phyloP scores from a whole-genome alignment of 2,888 invertebrate genomes.

The Calameuta idolon region DNA sequence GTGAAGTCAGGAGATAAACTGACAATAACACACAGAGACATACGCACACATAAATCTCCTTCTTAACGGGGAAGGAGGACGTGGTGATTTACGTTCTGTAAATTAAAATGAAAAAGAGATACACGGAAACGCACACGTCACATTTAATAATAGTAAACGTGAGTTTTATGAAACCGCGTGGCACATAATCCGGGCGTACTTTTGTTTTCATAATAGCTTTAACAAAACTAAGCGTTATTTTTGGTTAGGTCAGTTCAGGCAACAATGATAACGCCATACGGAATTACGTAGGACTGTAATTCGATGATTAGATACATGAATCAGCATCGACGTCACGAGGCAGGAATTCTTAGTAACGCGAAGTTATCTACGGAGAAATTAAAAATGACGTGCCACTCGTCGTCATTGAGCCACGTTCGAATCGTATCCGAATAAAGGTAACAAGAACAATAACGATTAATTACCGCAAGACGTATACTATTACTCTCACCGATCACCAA shows the following conservation, averaged over 20 bases:
- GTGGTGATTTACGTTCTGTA: neutral
- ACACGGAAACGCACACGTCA: slow-evolving; percentile 17
- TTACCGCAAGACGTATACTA: slow-evolving; percentile 12
- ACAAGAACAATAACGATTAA: slow-evolving; percentile 29
- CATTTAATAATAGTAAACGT: neutral
- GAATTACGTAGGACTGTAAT: neutral
- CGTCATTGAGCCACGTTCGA: neutral
- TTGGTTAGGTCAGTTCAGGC: neutral
- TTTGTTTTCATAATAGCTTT: neutral
- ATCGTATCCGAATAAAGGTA: neutral
- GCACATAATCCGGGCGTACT: neutral
- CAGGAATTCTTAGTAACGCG: neutral
- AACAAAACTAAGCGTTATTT: neutral
- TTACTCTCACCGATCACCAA: slow-evolving; percentile 37
- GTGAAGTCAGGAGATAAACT: slow-evolving; percentile 51
- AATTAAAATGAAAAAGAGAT: neutral
- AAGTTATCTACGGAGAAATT: neutral
- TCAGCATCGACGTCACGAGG: neutral
- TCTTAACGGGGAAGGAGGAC: neutral
- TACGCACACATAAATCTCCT: slow-evolving; percentile 16
- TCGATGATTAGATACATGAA: neutral
- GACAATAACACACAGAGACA: slow-evolving; percentile 52
- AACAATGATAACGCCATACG: neutral
- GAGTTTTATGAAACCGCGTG: neutral
- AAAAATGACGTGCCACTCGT: neutral